Base-by-base conservation (phyloP, 2,797 vertebrate species). In the Pseudocheirus occidentalis region DNA sequence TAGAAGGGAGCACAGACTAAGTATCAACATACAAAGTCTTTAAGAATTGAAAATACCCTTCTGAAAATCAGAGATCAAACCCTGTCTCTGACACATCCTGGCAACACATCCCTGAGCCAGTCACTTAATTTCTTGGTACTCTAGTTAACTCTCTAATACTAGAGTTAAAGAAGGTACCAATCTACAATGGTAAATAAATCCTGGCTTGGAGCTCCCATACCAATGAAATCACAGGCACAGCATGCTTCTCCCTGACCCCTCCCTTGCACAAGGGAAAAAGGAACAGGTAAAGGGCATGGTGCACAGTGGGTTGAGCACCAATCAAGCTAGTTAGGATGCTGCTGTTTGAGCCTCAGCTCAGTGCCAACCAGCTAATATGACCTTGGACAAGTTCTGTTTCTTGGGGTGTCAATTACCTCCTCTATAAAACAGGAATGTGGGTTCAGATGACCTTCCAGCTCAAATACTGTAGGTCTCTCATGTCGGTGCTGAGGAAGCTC, bases 1-100 rank as follows among this genome's bases (percentile, higher is more conserved):
- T 96, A 55, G n/a, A 90, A 90, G 90, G 93, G 90, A 97, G 92
- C 29, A 93, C 92, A 93, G 62, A 58, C 89, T 55, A 93, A 52
- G 59, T 57, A 90, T 92, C 58, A 34, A 87, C 87, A 90, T 87
- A 59, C 16, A 92, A 73, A 46, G 46, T 94, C 73, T 91, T 96
- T 90, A 95, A 94, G 90, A 96, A 96, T 27, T 52, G 50, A 91
- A 94, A 58, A 96, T 62, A 95, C 73, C 96, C 50, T 34, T 92
- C 87, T 90, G 58, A 53, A 81, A 81, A 81, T 81, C n/a, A 81
- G 73, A 87, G 73, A 46, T 87, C 9, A 10, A 46, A 87, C 31
- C 21, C 66, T 40, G 24, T 73, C 34, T 21, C 62, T 73, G 62
- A 40, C 14, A 66, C 62, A 66, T n/a, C 31, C 62, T n/a, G n/a